phyloP scores from a whole-genome alignment of 2,113 vertebrate genomes.

The Megaceryle torquata region DNA sequence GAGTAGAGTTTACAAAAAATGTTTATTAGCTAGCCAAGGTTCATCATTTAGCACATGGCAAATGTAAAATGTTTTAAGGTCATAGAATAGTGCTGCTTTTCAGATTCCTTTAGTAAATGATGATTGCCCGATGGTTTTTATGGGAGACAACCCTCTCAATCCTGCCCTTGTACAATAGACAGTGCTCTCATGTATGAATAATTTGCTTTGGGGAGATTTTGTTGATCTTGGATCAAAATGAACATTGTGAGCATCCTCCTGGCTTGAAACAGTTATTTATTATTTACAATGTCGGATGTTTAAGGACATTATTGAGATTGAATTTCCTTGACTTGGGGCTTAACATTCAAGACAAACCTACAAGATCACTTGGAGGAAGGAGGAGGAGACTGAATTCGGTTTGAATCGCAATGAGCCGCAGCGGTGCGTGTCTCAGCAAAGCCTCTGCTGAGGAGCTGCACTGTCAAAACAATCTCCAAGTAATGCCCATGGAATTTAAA shows the following conservation, averaged over 20 bases:
- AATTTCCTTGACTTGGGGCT: background rate
- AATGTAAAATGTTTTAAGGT: background rate
- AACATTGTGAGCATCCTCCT: background rate
- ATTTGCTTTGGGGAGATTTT: background rate
- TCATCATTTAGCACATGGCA: background rate
- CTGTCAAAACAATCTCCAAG: slow-evolving; percentile 7
- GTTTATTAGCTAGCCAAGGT: background rate
- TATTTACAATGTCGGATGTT: background rate
- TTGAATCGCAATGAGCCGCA: background rate
- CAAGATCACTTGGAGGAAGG: background rate
- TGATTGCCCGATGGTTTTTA: background rate
- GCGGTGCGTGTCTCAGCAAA: background rate
- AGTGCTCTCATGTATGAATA: background rate
- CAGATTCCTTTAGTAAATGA: background rate
- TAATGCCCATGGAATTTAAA: background rate
- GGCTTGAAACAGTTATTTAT: background rate
- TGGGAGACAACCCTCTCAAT: background rate
- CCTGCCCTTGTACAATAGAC: background rate
- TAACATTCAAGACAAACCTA: background rate
- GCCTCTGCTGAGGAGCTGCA: background rate
- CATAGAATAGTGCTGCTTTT: background rate
- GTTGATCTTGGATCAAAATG: background rate
- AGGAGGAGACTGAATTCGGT: background rate
- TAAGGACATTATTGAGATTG: background rate
- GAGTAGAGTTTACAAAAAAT: background rate